Evolutionary conservation across 2,797 vertebrate species (phyloP).

Genomic region (Melanogrammus aeglefinus): DNA sequence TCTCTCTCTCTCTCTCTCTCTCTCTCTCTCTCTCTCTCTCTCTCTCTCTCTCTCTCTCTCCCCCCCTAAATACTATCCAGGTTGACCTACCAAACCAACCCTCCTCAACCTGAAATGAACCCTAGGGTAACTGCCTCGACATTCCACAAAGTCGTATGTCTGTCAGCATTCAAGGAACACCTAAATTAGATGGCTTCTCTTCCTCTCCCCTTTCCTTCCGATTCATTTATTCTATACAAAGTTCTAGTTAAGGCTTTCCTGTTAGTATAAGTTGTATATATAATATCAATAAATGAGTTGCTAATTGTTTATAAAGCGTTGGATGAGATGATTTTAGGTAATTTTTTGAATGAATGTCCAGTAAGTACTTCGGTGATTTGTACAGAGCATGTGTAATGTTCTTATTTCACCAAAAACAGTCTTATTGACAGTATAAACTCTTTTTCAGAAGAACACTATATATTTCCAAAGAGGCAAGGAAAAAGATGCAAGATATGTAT

Average conservation of each 20-base stretch:
- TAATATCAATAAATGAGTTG: neutral
- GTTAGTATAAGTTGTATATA: too few species aligned
- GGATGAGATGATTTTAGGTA: neutral
- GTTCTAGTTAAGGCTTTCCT: too few species aligned
- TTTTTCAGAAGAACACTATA: neutral
- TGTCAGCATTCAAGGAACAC: neutral
- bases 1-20: neutral
- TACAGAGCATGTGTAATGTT: neutral
- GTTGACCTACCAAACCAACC: too few species aligned
- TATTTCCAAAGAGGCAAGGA: neutral
- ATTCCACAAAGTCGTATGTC: neutral
- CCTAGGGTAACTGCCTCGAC: neutral
- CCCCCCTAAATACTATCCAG: too few species aligned
- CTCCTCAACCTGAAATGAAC: neutral
- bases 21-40: neutral
- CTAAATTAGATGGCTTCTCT: neutral
- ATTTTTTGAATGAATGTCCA: neutral
- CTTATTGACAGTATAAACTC: too few species aligned
- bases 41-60: neutral
- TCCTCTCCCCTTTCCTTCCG: neutral
- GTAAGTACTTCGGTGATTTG: neutral
- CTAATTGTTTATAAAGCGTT: neutral
- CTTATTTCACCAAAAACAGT: neutral
- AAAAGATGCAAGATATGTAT: neutral
- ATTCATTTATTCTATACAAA: neutral